phyloP scores from a whole-genome alignment of 2,113 vertebrate genomes.

The Aepyceros melampus region DNA sequence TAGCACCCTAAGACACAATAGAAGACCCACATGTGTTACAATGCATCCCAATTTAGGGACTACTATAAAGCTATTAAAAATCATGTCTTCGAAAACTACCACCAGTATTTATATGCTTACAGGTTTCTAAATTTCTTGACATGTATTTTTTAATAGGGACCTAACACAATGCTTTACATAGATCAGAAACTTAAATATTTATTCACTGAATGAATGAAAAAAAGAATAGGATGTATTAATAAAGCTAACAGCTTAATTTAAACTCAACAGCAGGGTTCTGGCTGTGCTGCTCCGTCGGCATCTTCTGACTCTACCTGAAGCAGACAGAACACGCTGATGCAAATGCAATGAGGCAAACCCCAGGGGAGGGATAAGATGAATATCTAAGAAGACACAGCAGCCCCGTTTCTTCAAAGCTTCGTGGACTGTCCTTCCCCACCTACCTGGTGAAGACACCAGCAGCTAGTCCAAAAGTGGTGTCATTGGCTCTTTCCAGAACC shows the following conservation, averaged over 20 bases:
- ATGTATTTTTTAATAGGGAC: background rate
- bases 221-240: background rate
- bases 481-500: constrained; percentile 90
- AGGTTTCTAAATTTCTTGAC: background rate
- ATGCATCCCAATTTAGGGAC: background rate
- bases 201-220: background rate
- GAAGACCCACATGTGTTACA: background rate
- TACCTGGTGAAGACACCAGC: constrained; percentile 98
- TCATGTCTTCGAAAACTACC: background rate
- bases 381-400: background rate
- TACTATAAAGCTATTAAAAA: background rate
- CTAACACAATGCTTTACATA: background rate
- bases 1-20: background rate
- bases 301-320: background rate
- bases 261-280: background rate
- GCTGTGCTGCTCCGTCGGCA: background rate
- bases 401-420: background rate
- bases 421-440: background rate
- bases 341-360: background rate
- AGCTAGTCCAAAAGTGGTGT: constrained; percentile 91
- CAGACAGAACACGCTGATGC: background rate
- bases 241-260: background rate
- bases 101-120: background rate
- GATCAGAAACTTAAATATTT: background rate
- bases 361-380: background rate